Conservation (phyloP, 2,888 invertebrate species). For the Hydrotaea cyrtoneurina region DNA sequence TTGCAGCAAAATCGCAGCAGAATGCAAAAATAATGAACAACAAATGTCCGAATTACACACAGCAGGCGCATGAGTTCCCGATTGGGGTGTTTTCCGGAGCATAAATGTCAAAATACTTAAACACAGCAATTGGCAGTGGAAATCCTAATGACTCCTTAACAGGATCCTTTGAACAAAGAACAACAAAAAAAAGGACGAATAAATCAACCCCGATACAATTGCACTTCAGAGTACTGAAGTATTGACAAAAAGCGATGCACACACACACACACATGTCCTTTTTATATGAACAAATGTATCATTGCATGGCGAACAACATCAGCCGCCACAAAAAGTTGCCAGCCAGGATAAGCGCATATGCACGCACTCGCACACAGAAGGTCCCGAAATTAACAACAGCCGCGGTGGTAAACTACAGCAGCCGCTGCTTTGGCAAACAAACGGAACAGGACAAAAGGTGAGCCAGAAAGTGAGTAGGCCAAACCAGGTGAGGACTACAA, state of each 20-base stretch:
- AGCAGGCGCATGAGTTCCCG: background rate
- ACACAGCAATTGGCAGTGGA: slow-evolving; percentile 48
- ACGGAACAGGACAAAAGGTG: slow-evolving; percentile 51
- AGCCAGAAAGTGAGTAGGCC: slow-evolving; percentile 29
- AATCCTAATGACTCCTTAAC: slow-evolving; percentile 62
- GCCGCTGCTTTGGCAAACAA: slow-evolving; percentile 20
- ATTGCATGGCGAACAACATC: slow-evolving; percentile 18
- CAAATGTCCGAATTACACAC: slow-evolving; percentile 61
- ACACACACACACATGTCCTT: slow-evolving; percentile 55
- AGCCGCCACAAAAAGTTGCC: slow-evolving; percentile 55
- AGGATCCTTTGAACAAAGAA: slow-evolving; percentile 46
- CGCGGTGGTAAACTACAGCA: slow-evolving; percentile 15
- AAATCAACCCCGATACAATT: slow-evolving; percentile 61
- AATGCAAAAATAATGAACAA: slow-evolving; percentile 60
- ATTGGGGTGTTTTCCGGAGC: slow-evolving; percentile 56
- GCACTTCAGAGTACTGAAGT: slow-evolving; percentile 48
- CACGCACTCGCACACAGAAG: too few species aligned
- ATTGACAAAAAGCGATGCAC: background rate
- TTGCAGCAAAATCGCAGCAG: slow-evolving; percentile 45
- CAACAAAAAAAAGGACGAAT: slow-evolving; percentile 3
- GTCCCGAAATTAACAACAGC: background rate
- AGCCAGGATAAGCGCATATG: slow-evolving; percentile 1
- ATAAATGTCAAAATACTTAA: slow-evolving; percentile 66
- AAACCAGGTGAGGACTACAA: slow-evolving; percentile 63
- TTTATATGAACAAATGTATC: slow-evolving; percentile 47